phyloP scores from a whole-genome alignment of 1,140 invertebrate species.

The Protaetia brevitarsis region DNA sequence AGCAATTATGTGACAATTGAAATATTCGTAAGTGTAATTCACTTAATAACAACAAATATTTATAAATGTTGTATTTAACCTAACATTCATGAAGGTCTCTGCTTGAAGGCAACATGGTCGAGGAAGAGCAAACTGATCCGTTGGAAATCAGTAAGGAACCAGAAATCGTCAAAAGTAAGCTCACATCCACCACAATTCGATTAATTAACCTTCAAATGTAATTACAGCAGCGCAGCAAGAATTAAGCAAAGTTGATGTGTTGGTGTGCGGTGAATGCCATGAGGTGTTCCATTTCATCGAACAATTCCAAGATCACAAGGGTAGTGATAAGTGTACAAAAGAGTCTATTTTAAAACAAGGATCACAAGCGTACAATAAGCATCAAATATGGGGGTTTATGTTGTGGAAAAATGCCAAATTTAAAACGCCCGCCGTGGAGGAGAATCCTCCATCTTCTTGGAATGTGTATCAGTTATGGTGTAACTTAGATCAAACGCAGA shows the following conservation, averaged over 20 bases:
- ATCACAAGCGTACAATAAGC: conserved; percentile 62
- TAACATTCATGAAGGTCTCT: conserved; percentile 9
- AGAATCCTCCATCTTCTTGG: conserved; percentile 63
- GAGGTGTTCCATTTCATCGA: conserved; percentile 75
- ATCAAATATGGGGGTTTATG: conserved; percentile 79
- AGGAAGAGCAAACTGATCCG: conserved; percentile 25
- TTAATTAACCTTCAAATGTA: not conserved
- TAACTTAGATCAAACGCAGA: conserved; percentile 66
- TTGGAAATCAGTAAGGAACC: conserved; percentile 36
- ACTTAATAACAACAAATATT: not conserved
- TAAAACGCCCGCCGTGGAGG: conserved; percentile 47
- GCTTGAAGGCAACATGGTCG: conserved; percentile 22
- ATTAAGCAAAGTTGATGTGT: conserved; percentile 68
- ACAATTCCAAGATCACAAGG: conserved; percentile 70
- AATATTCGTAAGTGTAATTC: not conserved
- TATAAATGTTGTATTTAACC: conserved; percentile 8
- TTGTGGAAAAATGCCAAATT: conserved; percentile 66
- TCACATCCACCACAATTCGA: not conserved
- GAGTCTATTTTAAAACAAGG: conserved; percentile 43
- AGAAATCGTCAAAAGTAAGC: conserved; percentile 35
- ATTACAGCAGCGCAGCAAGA: conserved; percentile 68
- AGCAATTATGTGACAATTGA: not conserved
- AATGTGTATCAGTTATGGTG: conserved; percentile 79
- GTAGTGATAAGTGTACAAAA: conserved; percentile 54
- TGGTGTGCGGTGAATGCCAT: conserved; percentile 77